Evolutionary conservation across 2,888 invertebrate species (phyloP), one percentile per base, ranked within the genome.

Genomic region (Ectemnius cavifrons): DNA sequence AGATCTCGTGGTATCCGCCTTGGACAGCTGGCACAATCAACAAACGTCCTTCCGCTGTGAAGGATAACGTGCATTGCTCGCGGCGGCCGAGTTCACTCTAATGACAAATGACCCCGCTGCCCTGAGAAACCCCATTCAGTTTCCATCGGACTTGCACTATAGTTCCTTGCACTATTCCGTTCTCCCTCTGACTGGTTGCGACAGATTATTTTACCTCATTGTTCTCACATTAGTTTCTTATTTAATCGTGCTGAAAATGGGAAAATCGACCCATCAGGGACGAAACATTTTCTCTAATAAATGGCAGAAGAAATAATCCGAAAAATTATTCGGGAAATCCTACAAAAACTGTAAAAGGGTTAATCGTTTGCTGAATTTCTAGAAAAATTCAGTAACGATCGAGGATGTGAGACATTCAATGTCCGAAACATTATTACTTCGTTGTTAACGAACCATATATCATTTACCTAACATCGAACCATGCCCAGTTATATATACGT

Each of bases 111-210:
- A 46, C 14, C 20, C 37, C 46, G 56, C n/a, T 47, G 20, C 16
- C 11, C 20, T 56, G 28, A 56, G 59, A 62, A 77, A 69, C 60
- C 60, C 66, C 63, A 71, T 72, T 69, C 57, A 66, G 71, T 65
- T 69, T 66, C 68, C 63, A 69, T 69, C 69, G 64, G 58, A 58
- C 45, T 47, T 47, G 58, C 59, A 37, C 45, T 49, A 23, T 73
- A 73, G 69, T 76, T 70, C 67, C 64, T 63, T 63, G 58, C 66
- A 76, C 63, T 67, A 6, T 11, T 37, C 63, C 64, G 67, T 76
- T 78, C 69, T 64, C 67, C 4, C 28, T 57, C 58, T 59, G 2
- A 20, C 20, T 20, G 20, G 20, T 2, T 2, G 47, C 68, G 71
- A 47, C 52, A 57, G 62, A 75, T 65, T 65, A 64, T 11, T 11